Percentiles rank a stretch among this genome's conserved stretches.
Conservation (phyloP, 2,888 invertebrate genomes). For the Heliconius ethilla region DNA sequence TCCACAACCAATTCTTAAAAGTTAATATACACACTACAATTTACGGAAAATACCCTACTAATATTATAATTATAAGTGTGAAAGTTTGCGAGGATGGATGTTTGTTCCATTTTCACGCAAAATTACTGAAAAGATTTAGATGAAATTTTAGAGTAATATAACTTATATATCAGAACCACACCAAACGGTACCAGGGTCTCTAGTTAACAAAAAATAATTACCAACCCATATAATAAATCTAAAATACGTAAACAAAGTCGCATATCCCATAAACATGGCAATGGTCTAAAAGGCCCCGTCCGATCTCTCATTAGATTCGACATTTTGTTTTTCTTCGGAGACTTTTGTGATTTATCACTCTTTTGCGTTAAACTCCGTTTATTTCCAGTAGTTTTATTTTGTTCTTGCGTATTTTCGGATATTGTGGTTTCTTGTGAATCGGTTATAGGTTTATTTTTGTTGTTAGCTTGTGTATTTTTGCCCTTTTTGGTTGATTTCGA, state of each 20-base stretch:
- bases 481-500: conserved; percentile 7
- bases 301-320: conserved; percentile 64
- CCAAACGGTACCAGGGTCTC: too few relatives aligned
- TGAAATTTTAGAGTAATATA: too few relatives aligned
- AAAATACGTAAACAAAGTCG: conserved; percentile 61
- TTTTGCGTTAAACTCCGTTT: conserved; percentile 46
- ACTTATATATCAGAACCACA: neutral
- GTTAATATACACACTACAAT: too few relatives aligned
- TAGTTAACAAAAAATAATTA: neutral
- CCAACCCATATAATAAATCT: conserved; percentile 68
- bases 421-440: conserved; percentile 63
- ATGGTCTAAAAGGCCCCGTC: conserved; percentile 66
- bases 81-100: too few relatives aligned
- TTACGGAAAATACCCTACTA: too few relatives aligned
- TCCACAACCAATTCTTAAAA: too few relatives aligned
- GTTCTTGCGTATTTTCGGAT: conserved; percentile 50
- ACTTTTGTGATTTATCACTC: conserved; percentile 56
- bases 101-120: too few relatives aligned
- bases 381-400: neutral
- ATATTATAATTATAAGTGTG: too few relatives aligned
- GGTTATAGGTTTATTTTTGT: conserved; percentile 61
- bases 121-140: too few relatives aligned
- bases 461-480: conserved; percentile 47
- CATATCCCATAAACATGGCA: conserved; percentile 70
- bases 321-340: conserved; percentile 59